Evolutionary conservation across 2,113 vertebrate species (phyloP), one percentile per base, ranked within the genome.

Genomic region (Lagopus leucura): DNA sequence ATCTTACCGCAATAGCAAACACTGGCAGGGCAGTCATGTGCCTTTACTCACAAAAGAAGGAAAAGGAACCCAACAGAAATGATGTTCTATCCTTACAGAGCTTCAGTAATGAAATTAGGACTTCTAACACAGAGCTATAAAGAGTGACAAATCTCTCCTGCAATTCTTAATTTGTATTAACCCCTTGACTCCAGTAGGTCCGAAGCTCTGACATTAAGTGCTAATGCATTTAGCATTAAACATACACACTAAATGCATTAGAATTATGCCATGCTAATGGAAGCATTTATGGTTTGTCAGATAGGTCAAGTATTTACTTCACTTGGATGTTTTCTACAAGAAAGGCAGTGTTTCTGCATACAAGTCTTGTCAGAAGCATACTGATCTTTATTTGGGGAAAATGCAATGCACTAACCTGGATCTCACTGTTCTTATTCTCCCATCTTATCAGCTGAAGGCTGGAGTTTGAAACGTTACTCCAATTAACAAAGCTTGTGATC

Each of bases 141-240:
- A 82, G 80, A 84, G 80, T 90, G 94, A 92, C 93, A 97, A 95
- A 91, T 94, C 88, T 93, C 86, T 82, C 70, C 78, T 76, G 80
- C 93, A 94, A 64, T 86, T 66, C 93, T 90, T 97, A 97, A 96
- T 97, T 95, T 94, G 88, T 17, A 92, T 96, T 97, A 96, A 95
- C 93, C 93, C 80, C 80, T 69, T 93, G 93, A 93, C 94, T 94
- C 11, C 34, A 84, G 92, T 57, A 7, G 94, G 90, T 92, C 96
- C 92, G 76, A 52, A 92, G 88, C 86, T 95, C 88, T 96, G 96
- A 96, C 96, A 93, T 72, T 60, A 95, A 96, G 95, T 92, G 96
- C 90, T 94, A 96, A 97, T 91, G 93, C 90, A 94, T 94, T 97
- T 97, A 97, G 88, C 91, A 88, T 93, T 96, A 95, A 95, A 96